These are phyloP conservation scores for Drosophila pseudoobscura DNA, from an alignment of 1,140 invertebrate genomes.

Conservation along the genomic window DNA sequence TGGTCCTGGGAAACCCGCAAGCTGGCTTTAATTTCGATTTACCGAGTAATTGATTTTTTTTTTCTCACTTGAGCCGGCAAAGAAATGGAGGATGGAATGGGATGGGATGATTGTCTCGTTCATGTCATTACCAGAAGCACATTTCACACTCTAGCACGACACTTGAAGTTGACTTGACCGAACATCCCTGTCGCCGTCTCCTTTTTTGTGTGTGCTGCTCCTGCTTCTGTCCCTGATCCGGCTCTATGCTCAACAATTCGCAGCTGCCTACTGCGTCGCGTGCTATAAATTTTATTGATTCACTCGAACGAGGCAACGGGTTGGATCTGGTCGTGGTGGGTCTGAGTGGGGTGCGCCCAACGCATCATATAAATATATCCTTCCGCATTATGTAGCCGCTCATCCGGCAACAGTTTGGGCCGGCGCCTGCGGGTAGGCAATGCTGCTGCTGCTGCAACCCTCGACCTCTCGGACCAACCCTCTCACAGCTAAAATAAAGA, in stretches of 20 bases:
- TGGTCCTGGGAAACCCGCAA: conserved; percentile 61
- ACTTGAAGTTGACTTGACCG: conserved; percentile 74
- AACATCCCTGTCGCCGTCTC: neutral
- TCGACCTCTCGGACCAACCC: conserved; percentile 24
- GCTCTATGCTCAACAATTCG: conserved; percentile 68
- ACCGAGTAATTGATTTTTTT: conserved; percentile 57
- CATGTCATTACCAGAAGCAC: conserved; percentile 71
- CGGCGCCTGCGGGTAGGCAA: conserved; percentile 77
- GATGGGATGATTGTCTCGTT: conserved; percentile 12
- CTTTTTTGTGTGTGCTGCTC: neutral
- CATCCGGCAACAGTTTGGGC: conserved; percentile 75
- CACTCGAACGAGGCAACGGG: conserved; percentile 2
- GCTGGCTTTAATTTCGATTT: conserved; percentile 67
- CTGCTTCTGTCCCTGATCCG: neutral
- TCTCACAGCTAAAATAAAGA: neutral
- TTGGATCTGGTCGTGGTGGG: conserved; percentile 33
- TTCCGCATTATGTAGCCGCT: conserved; percentile 77
- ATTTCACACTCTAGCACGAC: conserved; percentile 63
- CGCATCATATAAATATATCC: conserved; percentile 79
- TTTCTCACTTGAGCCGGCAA: neutral
- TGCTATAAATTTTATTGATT: conserved; percentile 80
- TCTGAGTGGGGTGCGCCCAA: conserved; percentile 30
- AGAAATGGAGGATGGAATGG: neutral
- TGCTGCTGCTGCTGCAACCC: conserved; percentile 43
- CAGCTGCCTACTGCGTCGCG: conserved; percentile 63